These are phyloP conservation scores for Amphipoea oculea DNA, from an alignment of 2,888 invertebrate species.

Conservation along the genomic window DNA sequence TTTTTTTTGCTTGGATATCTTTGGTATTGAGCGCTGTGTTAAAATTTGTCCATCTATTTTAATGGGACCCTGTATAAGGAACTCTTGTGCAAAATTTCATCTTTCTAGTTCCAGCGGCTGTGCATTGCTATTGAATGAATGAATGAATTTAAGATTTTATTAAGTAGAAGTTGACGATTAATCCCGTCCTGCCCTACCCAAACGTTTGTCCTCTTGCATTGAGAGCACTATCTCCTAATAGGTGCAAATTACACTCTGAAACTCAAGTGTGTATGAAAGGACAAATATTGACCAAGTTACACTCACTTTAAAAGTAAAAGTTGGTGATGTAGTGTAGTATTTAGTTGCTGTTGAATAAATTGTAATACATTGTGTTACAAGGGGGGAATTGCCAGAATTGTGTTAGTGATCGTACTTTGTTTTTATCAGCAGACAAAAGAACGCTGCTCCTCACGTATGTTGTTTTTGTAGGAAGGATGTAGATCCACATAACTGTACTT, in stretches of 20 bases:
- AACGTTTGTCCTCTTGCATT: not conserved
- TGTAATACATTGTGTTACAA: constrained; percentile 29
- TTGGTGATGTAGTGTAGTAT: constrained; percentile 32
- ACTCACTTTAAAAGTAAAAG: constrained; percentile 57
- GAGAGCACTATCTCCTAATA: constrained; percentile 40
- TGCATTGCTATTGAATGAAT: not conserved
- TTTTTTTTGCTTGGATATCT: too few relatives aligned
- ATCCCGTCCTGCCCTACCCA: not conserved
- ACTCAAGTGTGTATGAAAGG: constrained; percentile 9
- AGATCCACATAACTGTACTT: too few relatives aligned
- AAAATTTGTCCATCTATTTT: too few relatives aligned
- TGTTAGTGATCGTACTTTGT: not conserved
- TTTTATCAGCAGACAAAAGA: not conserved
- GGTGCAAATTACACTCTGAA: constrained; percentile 46
- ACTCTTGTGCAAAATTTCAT: not conserved
- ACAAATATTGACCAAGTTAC: constrained; percentile 56
- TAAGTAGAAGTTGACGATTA: not conserved
- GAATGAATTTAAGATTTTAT: not conserved
- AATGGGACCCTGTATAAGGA: not conserved
- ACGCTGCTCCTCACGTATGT: not conserved
- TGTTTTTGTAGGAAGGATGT: too few relatives aligned
- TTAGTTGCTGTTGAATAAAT: constrained; percentile 24
- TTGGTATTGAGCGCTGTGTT: too few relatives aligned
- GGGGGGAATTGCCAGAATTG: not conserved
- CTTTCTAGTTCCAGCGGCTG: not conserved